Evolutionary conservation across 2,113 vertebrate genomes (phyloP).

Genomic region (Hyperoodon ampullatus): DNA sequence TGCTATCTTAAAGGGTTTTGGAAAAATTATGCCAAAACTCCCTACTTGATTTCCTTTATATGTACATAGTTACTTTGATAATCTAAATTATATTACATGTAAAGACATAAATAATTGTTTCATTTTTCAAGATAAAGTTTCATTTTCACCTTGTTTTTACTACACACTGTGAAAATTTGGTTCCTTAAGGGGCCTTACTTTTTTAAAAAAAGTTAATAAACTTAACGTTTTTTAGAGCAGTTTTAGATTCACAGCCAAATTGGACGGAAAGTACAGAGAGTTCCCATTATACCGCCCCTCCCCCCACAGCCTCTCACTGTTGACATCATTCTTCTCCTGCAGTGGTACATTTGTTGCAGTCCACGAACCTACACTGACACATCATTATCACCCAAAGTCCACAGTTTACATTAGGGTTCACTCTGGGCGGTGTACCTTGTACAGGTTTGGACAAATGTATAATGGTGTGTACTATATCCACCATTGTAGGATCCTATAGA

Average conservation of each 20-base stretch:
- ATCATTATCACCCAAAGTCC: neutral
- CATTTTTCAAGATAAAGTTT: constrained; percentile 13
- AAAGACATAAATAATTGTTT: neutral
- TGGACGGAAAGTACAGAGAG: neutral
- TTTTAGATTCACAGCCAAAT: neutral
- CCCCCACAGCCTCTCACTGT: no score
- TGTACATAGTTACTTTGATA: neutral
- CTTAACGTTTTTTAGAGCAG: neutral
- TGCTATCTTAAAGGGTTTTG: neutral
- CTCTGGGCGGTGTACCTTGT: neutral
- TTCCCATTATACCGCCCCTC: neutral
- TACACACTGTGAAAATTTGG: neutral
- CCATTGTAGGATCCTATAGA: neutral
- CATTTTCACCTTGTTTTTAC: neutral
- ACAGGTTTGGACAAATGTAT: neutral
- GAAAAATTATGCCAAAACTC: neutral
- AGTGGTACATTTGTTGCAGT: neutral
- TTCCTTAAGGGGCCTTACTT: neutral
- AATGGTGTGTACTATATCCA: neutral
- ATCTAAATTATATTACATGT: neutral
- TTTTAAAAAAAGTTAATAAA: neutral
- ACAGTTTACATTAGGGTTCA: neutral
- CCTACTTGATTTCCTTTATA: neutral
- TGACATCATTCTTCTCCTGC: no score
- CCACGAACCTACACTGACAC: neutral